Base-by-base conservation (phyloP, 2,797 vertebrate genomes). In the Channallabes apus region DNA sequence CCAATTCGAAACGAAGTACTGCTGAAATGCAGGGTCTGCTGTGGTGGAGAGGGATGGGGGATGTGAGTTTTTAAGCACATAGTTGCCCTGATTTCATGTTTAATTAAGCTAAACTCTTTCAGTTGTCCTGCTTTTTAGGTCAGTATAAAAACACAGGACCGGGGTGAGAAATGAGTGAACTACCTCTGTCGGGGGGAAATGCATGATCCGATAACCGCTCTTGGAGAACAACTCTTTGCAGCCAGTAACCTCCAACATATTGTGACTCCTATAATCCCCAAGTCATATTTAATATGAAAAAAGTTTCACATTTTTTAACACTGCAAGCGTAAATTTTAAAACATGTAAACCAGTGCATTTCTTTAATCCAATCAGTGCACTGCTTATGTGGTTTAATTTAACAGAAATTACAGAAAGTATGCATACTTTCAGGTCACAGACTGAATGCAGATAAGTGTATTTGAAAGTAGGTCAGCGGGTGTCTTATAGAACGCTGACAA, bases 401-500 rank as follows among this genome's bases (percentile, higher is more conserved):
- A 83, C 54, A 82, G 24, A 76, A 69, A 77, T 67, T 56, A 65
- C 29, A 64, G 59, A 3, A 76, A 22, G 73, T 68, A 83, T 38
- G 11, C 58, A 69, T 20, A 69, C 59, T 41, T 8, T 15, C 46
- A 17, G 51, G 56, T 73, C 58, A 61, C 38, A 27, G 75, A 75
- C 51, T n/a, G 62, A 54, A 41, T 75, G 35, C 56, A 76, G 35
- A 80, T 81, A 22, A 38, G 64, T 64, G 84, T 64, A 72, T 84
- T 56, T 71, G 38, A 84, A 88, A 82, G 84, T 88, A 76, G 87
- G 81, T 71, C 87, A 86, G n/a, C 11, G 12, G 18, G 24, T 12
- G 54, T 54, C 51, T 41, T 86, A 88, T 86, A 88, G 78, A 62
- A 80, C 51, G 32, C 51, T 56, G 20, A 81, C 64, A 64, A 72